A percentile compares a stretch with the other conserved stretches of the same genome.
Conservation (phyloP, 2,888 invertebrate species). For the Mayetiola destructor region DNA sequence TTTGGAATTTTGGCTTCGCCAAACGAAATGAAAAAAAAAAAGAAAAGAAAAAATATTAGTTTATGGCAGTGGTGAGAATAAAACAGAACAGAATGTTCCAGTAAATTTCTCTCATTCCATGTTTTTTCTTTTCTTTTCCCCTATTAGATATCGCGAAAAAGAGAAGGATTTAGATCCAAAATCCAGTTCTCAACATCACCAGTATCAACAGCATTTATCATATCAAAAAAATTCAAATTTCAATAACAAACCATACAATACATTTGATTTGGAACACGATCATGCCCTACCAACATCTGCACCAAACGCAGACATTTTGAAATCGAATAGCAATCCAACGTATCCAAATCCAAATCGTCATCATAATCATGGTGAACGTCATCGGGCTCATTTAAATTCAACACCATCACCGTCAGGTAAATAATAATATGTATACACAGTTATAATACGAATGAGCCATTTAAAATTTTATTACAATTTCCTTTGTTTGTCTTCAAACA, state of each 20-base stretch:
- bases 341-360: conserved; percentile 57
- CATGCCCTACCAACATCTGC: conserved; percentile 61
- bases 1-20: background rate
- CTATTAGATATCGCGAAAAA: conserved; percentile 19
- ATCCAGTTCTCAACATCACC: background rate
- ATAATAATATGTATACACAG: too few species aligned
- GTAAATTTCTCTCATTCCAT: background rate
- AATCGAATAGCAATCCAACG: conserved; percentile 60
- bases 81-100: background rate
- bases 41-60: background rate
- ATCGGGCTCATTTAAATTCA: conserved; percentile 29
- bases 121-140: background rate
- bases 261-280: conserved; percentile 55
- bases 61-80: background rate
- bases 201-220: conserved; percentile 14
- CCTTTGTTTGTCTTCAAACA: too few species aligned
- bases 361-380: conserved; percentile 28
- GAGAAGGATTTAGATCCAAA: conserved; percentile 21
- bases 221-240: conserved; percentile 27
- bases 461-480: too few species aligned
- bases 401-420: conserved; percentile 33
- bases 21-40: background rate
- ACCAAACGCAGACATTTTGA: conserved; percentile 62
- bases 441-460: too few species aligned
- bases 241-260: conserved; percentile 43